Evolutionary conservation across 2,113 vertebrate genomes (phyloP).

Genomic region (Chlamydotis undulata): DNA sequence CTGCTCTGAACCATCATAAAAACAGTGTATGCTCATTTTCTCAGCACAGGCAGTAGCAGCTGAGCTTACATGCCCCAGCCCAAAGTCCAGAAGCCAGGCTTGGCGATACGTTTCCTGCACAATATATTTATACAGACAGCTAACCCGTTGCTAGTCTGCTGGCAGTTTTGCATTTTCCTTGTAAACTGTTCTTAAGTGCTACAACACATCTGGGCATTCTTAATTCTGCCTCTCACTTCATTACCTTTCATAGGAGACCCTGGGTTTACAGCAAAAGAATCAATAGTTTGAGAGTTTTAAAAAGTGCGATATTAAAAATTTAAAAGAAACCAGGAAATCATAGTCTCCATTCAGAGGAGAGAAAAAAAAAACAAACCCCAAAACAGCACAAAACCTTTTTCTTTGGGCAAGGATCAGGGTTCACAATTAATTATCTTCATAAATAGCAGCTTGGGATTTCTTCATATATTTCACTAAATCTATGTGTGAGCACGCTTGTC

Average conservation of each 20-base stretch:
- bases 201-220: slow-evolving; percentile 67
- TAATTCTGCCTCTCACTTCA: slow-evolving; percentile 69
- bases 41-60: not conserved
- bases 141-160: slow-evolving; percentile 11
- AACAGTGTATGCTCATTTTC: slow-evolving; percentile 19
- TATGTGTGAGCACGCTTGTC: not conserved
- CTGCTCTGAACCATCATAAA: not conserved
- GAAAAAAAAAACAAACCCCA: not conserved
- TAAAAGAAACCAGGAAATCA: slow-evolving; percentile 61
- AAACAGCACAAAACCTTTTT: slow-evolving; percentile 22
- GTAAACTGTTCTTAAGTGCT: slow-evolving; percentile 50
- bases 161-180: slow-evolving; percentile 60
- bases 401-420: not conserved
- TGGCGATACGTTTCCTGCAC: slow-evolving; percentile 21
- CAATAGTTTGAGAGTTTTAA: slow-evolving; percentile 65
- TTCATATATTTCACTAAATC: not conserved
- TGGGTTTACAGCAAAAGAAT: slow-evolving; percentile 57
- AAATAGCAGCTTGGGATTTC: not conserved
- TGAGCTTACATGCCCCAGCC: not conserved
- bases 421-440: slow-evolving; percentile 38
- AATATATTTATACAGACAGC: slow-evolving; percentile 54
- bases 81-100: slow-evolving; percentile 35
- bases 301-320: slow-evolving; percentile 63
- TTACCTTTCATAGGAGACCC: slow-evolving; percentile 64
- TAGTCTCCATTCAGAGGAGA: slow-evolving; percentile 10